Percentiles rank a stretch among this genome's conserved stretches.
phyloP scores from a whole-genome alignment of 2,113 vertebrate species.

The Silurus asotus region DNA sequence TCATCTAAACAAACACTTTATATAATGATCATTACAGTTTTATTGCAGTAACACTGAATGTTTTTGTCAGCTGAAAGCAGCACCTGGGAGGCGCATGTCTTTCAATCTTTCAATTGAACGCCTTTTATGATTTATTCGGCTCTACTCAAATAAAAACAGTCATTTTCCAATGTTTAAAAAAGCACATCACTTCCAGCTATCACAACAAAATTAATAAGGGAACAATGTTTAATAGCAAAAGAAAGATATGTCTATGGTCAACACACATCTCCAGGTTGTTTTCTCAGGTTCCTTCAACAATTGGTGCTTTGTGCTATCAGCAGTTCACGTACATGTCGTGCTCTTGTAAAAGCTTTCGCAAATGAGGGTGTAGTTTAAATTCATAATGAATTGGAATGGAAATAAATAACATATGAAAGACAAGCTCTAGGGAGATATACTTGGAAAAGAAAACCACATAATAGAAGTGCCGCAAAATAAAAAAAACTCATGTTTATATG shows the following conservation, averaged over 20 bases:
- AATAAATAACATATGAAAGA: slow-evolving; percentile 21
- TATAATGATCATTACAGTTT: slow-evolving; percentile 14
- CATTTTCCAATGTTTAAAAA: slow-evolving; percentile 18
- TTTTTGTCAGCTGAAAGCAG: slow-evolving; percentile 6
- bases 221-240: slow-evolving; percentile 24
- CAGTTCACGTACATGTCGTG: neutral
- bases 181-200: slow-evolving; percentile 12
- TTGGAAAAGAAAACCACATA: slow-evolving; percentile 31
- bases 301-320: slow-evolving; percentile 24
- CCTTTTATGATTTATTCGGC: neutral
- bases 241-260: slow-evolving; percentile 38
- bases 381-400: slow-evolving; percentile 24
- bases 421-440: slow-evolving; percentile 33
- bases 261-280: slow-evolving; percentile 25
- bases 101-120: slow-evolving; percentile 19
- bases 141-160: slow-evolving; percentile 33
- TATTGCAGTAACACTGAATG: neutral
- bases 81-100: neutral
- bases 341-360: slow-evolving; percentile 42
- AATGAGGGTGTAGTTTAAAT: slow-evolving; percentile 37
- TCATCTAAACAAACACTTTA: slow-evolving; percentile 20
- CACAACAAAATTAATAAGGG: slow-evolving; percentile 24
- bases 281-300: slow-evolving; percentile 26
- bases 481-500: slow-evolving; percentile 22
- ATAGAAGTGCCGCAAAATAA: slow-evolving; percentile 39